Evolutionary conservation across 2,797 vertebrate species (phyloP).

Genomic region (Euphonia xanthogaster): DNA sequence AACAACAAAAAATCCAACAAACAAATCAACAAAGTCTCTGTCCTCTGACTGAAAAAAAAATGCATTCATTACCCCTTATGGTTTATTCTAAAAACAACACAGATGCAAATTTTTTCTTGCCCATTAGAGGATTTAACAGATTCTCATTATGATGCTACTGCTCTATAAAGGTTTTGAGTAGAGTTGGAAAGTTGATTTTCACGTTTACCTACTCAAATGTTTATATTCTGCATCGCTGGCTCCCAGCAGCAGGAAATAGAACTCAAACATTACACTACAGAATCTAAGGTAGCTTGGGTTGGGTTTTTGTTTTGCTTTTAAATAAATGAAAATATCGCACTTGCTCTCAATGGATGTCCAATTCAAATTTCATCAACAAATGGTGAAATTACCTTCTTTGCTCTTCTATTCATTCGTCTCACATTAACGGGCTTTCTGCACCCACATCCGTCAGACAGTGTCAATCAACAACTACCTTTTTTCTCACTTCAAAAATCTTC

Average conservation of each 20-base stretch:
- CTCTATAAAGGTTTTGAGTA: background rate
- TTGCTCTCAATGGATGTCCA: background rate
- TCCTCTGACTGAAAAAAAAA: background rate
- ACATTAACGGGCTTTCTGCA: background rate
- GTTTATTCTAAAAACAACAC: background rate
- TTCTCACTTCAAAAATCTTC: background rate
- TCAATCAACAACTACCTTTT: background rate
- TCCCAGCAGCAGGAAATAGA: background rate
- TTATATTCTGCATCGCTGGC: background rate
- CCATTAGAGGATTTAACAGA: background rate
- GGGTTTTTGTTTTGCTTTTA: background rate
- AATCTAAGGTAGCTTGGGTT: background rate
- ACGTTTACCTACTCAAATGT: background rate
- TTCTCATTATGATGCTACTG: background rate
- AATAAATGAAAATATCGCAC: background rate
- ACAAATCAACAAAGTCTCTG: background rate
- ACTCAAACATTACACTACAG: background rate
- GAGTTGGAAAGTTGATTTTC: background rate
- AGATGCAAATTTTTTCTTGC: accelerated
- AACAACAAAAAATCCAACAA: background rate
- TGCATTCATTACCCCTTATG: accelerated
- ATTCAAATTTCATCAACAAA: background rate
- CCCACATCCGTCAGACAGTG: background rate
- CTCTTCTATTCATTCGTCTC: background rate
- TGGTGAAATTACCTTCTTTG: background rate